Base-by-base conservation (phyloP, 2,113 vertebrate genomes). In the Oophaga pumilio region DNA sequence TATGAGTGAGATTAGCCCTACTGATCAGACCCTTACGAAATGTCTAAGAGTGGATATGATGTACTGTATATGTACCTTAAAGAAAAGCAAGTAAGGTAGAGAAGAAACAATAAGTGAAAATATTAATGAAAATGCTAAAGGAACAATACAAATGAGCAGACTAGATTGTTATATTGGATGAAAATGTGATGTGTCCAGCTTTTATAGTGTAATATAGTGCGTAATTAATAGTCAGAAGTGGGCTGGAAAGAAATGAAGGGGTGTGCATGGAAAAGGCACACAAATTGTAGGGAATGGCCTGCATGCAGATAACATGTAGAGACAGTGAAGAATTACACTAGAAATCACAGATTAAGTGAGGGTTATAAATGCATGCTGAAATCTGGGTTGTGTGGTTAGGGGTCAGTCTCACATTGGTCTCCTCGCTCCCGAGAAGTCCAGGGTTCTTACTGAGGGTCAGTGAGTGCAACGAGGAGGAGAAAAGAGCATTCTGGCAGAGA, bases 361-460 rank as follows among this genome's bases (percentile, higher is more conserved):
- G 49, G 50, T 26, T 68, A 83, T 68, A 26, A 64, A 69, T 68
- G 62, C 43, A 83, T 83, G 62, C 59, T 52, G 43, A 82, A 24
- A 50, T 82, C 33, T 82, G 81, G 43, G 56, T 28, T 14, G 68
- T 57, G 50, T 18, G 15, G 22, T 74, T 64, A 85, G 77, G 64
- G 57, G 24, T 71, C 28, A 90, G 82, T 78, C 96, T 96, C 90
- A 98, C 97, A 22, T 96, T 96, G 81, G 97, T 95, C 0, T 98
- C 97, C 0, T 97, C 97, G 18, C 96, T 96, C 56, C 96, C 95
- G 69, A 97, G 94, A 85, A 97, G 94, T 66, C 96, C 97, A 0
- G 97, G 95, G 89, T 98, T 98, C 91, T 95, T 96, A 93, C 97
- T 97, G 85, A 98, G 93, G 90, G 97, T 96, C 91, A 98, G 94